phyloP scores from a whole-genome alignment of 2,888 invertebrate species.

The Noctua comes region DNA sequence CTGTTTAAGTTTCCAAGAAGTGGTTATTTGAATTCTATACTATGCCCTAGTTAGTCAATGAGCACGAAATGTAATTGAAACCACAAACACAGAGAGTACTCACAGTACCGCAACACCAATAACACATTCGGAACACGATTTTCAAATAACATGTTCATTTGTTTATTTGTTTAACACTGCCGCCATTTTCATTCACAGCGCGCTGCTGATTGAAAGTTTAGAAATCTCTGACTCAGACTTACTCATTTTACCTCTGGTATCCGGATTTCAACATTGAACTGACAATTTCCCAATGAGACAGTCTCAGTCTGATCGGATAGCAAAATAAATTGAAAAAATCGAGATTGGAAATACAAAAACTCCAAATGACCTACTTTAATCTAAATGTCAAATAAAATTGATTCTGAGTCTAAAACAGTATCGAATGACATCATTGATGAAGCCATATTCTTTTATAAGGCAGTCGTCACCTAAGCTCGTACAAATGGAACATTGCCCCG shows the following conservation, averaged over 20 bases:
- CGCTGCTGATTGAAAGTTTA: conserved; percentile 64
- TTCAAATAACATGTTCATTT: conserved; percentile 72
- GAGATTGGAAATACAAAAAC: conserved; percentile 38
- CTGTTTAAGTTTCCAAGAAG: conserved; percentile 22
- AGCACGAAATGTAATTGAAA: conserved; percentile 47
- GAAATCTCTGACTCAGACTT: conserved; percentile 62
- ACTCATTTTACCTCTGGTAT: conserved; percentile 34
- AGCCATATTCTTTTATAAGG: conserved; percentile 62
- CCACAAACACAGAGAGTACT: conserved; percentile 51
- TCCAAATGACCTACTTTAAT: conserved; percentile 51
- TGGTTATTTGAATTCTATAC: conserved; percentile 21
- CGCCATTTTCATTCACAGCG: conserved; percentile 64
- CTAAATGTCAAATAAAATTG: conserved; percentile 54
- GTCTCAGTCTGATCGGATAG: conserved; percentile 6
- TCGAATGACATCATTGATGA: conserved; percentile 65
- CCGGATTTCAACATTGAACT: conserved; percentile 50
- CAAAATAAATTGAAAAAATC: conserved; percentile 27
- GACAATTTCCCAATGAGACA: conserved; percentile 31
- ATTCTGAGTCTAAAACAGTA: conserved; percentile 62
- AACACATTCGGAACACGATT: conserved; percentile 71
- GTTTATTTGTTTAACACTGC: conserved; percentile 62
- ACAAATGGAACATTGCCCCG: conserved; percentile 35
- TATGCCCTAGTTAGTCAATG: conserved; percentile 49
- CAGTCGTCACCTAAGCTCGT: conserved; percentile 44
- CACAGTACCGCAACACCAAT: conserved; percentile 59